A percentile compares a stretch with the other conserved stretches of the same genome.
phyloP scores from a whole-genome alignment of 2,113 vertebrate genomes.

The Austrofundulus limnaeus region DNA sequence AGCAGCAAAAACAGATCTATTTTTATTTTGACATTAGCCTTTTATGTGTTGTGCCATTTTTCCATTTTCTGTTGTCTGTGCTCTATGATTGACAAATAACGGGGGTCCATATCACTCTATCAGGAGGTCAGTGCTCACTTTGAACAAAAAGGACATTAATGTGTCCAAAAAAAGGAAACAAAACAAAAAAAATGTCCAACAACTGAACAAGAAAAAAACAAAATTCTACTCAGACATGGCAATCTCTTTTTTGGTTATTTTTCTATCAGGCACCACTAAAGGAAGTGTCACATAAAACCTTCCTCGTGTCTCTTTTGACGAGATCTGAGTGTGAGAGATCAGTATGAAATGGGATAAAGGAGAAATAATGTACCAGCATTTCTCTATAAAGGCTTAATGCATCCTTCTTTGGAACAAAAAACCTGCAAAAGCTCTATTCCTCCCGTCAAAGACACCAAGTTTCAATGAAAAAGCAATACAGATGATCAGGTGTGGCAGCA shows the following conservation, averaged over 20 bases:
- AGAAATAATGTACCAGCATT: constrained; percentile 59
- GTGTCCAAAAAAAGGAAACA: neutral
- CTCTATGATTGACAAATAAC: neutral
- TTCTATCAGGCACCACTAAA: constrained; percentile 28
- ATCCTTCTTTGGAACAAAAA: constrained; percentile 60
- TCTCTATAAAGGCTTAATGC: constrained; percentile 59
- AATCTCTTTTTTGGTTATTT: constrained; percentile 1
- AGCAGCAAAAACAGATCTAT: neutral
- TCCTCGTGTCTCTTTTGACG: constrained; percentile 43
- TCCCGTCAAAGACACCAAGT: constrained; percentile 54
- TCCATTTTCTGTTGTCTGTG: neutral
- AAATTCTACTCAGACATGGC: neutral
- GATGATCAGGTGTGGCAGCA: constrained; percentile 60
- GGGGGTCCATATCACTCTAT: neutral
- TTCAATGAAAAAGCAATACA: constrained; percentile 68
- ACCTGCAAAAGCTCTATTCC: constrained; percentile 45
- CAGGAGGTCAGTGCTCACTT: neutral
- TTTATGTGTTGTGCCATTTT: neutral
- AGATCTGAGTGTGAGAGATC: constrained; percentile 42
- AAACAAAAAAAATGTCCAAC: neutral
- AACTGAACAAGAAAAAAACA: neutral
- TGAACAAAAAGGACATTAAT: neutral
- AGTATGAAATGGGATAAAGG: constrained; percentile 57
- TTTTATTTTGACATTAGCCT: too few relatives aligned
- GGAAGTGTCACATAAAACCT: constrained; percentile 31